A percentile compares a stretch with the other conserved stretches of the same genome.
Evolutionary conservation across 2,797 vertebrate species (phyloP).

Genomic region (Hylomyscus alleni): DNA sequence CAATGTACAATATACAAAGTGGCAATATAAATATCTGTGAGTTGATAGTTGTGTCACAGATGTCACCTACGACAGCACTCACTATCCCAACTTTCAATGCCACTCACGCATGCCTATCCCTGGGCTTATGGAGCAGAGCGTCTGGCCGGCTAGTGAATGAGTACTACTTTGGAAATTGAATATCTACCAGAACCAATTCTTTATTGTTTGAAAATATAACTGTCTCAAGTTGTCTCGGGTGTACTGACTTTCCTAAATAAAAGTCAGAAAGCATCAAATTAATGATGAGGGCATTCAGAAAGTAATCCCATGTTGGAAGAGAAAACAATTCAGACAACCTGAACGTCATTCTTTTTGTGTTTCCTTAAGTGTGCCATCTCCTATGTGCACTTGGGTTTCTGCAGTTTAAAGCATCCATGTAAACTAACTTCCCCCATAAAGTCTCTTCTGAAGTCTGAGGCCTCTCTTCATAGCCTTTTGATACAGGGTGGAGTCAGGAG

Average conservation of each 20-base stretch:
- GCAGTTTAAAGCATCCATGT: neutral
- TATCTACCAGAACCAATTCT: neutral
- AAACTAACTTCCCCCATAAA: neutral
- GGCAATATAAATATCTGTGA: neutral
- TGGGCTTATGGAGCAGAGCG: neutral
- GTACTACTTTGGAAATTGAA: neutral
- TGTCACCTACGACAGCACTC: neutral
- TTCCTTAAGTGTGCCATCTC: neutral
- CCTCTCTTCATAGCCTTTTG: neutral
- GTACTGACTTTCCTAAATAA: neutral
- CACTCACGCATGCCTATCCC: neutral
- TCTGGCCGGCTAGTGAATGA: neutral
- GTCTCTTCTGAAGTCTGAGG: neutral
- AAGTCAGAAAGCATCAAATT: neutral
- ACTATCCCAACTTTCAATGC: neutral
- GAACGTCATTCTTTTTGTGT: neutral
- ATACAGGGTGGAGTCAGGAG: neutral
- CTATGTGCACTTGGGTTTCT: neutral
- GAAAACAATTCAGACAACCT: neutral
- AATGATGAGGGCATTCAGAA: neutral
- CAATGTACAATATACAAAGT: neutral
- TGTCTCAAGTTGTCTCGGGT: neutral
- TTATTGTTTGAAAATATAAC: neutral
- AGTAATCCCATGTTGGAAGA: neutral
- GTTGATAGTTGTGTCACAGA: neutral